Base-by-base conservation (phyloP, 2,888 invertebrate species). In the Acrobeloides nanus region DNA sequence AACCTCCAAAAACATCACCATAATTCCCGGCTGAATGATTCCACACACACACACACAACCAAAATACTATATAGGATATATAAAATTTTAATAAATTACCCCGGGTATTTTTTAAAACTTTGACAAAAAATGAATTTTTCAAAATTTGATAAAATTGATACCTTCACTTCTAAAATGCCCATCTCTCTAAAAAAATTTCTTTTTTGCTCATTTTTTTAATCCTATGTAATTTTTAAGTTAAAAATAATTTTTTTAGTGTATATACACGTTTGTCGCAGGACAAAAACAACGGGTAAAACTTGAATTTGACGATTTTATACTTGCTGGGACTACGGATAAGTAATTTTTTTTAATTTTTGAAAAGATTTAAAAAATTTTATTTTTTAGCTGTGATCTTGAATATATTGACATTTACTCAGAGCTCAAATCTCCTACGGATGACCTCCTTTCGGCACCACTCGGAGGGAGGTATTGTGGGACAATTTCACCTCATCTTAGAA, bases 331-430 rank as follows among this genome's bases (percentile, higher is more conserved):
- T 48, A 70, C 74, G 40, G 76, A 76, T 37, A 73, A 72, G 77
- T 77, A 56, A 68, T 57, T 48, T 24, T 20, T 6, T 10, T 17
- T 5, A 12, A 17, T 48, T 44, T 53, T 12, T 15, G 8, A 12
- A 21, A 1, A 37, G 3, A 8, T 2, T 10, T 1, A n/a, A 20
- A n/a, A 4, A 45, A 26, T 43, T 1, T 6, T 43, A n/a, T 15
- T 18, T 49, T 58, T 33, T 71, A 78, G 77, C 48, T 78, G 78
- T 60, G 66, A 72, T 35, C 71, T 75, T 55, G 78, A 79, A 63
- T 78, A 76, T 61, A 62, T 78, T 29, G 78, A 79, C 62, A 64
- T 77, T 39, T 79, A 76, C 62, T 75, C 76, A 24, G 75, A 77
- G 61, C 57, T 77, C 23, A 59, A 66, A 27, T 51, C 57, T 18